Percentiles rank a stretch among this genome's conserved stretches.
phyloP scores from a whole-genome alignment of 1,140 invertebrate genomes.

The Popillia japonica region DNA sequence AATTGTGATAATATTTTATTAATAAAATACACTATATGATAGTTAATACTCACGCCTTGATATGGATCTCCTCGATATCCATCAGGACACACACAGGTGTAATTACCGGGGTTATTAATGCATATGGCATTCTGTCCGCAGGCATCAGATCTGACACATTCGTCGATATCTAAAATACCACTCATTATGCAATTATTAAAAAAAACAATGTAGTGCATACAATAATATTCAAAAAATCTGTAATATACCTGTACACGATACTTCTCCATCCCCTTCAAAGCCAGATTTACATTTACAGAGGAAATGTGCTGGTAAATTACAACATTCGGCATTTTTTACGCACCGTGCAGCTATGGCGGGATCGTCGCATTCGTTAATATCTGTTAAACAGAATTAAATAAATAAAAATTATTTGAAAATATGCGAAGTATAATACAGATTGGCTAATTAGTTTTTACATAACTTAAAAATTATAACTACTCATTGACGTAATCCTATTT shows the following conservation, averaged over 20 bases:
- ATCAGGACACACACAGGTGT: slow-evolving; percentile 82
- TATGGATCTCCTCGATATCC: slow-evolving; percentile 90
- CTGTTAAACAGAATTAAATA: slow-evolving; percentile 63
- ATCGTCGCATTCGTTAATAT: slow-evolving; percentile 94
- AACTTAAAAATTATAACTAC: no score
- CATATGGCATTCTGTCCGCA: slow-evolving; percentile 85
- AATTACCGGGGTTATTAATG: slow-evolving; percentile 86
- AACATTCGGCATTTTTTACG: slow-evolving; percentile 92
- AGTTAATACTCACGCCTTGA: slow-evolving; percentile 68
- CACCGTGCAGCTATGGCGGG: slow-evolving; percentile 82
- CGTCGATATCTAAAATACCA: slow-evolving; percentile 77
- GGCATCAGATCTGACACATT: slow-evolving; percentile 79
- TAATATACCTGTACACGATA: slow-evolving; percentile 75
- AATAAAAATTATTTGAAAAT: no score
- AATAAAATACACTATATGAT: background rate
- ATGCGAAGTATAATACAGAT: no score
- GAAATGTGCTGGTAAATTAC: slow-evolving; percentile 92
- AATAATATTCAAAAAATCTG: background rate
- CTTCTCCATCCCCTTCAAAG: slow-evolving; percentile 88
- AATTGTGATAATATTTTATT: no score
- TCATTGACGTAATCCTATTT: no score
- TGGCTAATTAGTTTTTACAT: no score
- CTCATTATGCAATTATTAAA: background rate
- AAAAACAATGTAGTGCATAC: background rate
- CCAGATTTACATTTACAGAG: slow-evolving; percentile 93